phyloP scores from a whole-genome alignment of 2,888 invertebrate genomes.

The Arctia plantaginis region DNA sequence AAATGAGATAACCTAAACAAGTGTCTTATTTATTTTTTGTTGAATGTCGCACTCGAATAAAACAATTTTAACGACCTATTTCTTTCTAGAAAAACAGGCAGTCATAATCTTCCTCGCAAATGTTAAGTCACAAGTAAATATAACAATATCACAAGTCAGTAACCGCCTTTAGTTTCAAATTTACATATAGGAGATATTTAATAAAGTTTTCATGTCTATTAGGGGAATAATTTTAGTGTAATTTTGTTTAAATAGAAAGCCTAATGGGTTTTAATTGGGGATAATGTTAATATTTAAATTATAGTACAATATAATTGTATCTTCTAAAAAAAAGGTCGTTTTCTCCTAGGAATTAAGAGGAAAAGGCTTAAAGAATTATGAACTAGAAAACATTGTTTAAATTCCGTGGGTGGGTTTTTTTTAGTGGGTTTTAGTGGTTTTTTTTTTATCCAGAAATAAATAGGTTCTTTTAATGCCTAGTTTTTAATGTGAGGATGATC shows the following conservation, averaged over 20 bases:
- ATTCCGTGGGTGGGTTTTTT: no score
- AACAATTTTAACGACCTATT: neutral
- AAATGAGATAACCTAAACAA: no score
- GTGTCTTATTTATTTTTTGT: neutral
- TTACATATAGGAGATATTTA: neutral
- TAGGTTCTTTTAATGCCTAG: no score
- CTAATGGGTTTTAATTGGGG: neutral
- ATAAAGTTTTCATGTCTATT: constrained; percentile 7
- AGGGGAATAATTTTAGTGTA: constrained; percentile 7
- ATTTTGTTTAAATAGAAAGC: neutral
- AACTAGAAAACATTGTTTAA: neutral
- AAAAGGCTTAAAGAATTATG: neutral
- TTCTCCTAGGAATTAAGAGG: neutral
- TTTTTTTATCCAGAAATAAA: no score
- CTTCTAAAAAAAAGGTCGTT: neutral
- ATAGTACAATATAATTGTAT: neutral
- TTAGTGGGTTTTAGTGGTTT: no score
- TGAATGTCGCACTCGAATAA: neutral
- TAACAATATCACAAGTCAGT: neutral
- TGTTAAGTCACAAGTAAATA: neutral
- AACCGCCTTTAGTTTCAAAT: constrained; percentile 1
- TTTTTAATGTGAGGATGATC: no score
- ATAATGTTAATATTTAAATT: neutral
- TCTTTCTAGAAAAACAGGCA: neutral
- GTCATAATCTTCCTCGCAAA: neutral